Conservation (phyloP, 2,797 vertebrate genomes). For the Linurgus olivaceus region DNA sequence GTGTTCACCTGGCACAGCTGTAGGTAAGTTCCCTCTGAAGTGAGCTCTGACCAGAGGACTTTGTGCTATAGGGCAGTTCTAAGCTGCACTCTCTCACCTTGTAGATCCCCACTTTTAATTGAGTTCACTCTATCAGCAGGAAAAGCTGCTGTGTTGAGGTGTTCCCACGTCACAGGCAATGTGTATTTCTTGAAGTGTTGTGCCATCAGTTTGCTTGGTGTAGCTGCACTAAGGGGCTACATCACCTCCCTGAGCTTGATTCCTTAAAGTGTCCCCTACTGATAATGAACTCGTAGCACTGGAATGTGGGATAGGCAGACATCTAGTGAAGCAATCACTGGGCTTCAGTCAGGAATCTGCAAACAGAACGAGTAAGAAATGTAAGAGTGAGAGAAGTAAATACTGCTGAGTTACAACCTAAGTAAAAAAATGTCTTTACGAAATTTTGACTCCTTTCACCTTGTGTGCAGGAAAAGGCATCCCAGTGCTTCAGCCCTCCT, state of each 20-base stretch:
- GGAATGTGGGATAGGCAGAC: conserved; percentile 1
- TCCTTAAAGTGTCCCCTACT: background rate
- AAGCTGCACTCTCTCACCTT: background rate
- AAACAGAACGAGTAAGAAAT: background rate
- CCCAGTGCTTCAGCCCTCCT: background rate
- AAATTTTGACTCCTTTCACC: background rate
- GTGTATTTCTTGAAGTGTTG: background rate
- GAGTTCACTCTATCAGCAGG: background rate
- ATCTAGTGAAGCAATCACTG: background rate
- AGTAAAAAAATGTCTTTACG: background rate
- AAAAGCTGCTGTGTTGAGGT: background rate
- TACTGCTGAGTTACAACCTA: background rate
- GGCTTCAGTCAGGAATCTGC: conserved; percentile 1
- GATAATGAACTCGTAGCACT: background rate
- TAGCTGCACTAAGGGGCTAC: background rate
- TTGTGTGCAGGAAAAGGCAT: background rate
- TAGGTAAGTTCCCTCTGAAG: background rate
- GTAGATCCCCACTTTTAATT: background rate
- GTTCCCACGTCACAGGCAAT: background rate
- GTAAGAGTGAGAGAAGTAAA: background rate
- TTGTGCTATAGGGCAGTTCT: background rate
- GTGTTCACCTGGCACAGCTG: background rate
- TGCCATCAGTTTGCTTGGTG: background rate
- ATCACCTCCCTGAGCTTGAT: background rate
- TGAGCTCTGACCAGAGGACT: background rate